phyloP scores from a whole-genome alignment of 1,140 invertebrate genomes.

The Polyergus mexicanus region DNA sequence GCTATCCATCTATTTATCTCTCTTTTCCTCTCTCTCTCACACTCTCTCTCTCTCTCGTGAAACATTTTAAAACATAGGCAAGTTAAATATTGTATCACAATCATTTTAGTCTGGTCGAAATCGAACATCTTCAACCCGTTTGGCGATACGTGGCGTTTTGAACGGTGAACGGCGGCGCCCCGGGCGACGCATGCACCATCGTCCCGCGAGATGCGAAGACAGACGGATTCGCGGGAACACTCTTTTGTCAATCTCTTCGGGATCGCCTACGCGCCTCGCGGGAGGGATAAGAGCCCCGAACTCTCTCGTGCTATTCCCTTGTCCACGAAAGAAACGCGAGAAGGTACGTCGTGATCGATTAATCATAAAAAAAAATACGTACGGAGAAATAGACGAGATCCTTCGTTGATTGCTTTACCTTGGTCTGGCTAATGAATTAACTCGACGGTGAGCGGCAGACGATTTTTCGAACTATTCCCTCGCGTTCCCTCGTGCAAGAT shows the following conservation, averaged over 20 bases:
- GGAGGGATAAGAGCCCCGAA: constrained; percentile 44
- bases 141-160: constrained; percentile 79
- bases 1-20: neutral
- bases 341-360: constrained; percentile 59
- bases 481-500: neutral
- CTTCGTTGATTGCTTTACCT: constrained; percentile 72
- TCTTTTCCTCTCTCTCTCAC: constrained; percentile 12
- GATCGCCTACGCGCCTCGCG: constrained; percentile 41
- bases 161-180: constrained; percentile 71
- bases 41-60: constrained; percentile 28
- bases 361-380: constrained; percentile 69
- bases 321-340: constrained; percentile 68
- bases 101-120: constrained; percentile 86
- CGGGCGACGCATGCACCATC: constrained; percentile 60
- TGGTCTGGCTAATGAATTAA: constrained; percentile 48
- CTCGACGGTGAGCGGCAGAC: constrained; percentile 68
- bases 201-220: constrained; percentile 30
- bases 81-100: constrained; percentile 87
- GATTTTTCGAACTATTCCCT: neutral
- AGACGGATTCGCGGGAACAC: constrained; percentile 54
- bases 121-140: constrained; percentile 85
- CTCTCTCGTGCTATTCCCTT: constrained; percentile 66
- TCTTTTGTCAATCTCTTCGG: constrained; percentile 60
- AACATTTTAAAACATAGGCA: constrained; percentile 84
- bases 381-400: constrained; percentile 68